Base-by-base conservation (phyloP, 2,113 vertebrate species). In the Podilymbus podiceps region DNA sequence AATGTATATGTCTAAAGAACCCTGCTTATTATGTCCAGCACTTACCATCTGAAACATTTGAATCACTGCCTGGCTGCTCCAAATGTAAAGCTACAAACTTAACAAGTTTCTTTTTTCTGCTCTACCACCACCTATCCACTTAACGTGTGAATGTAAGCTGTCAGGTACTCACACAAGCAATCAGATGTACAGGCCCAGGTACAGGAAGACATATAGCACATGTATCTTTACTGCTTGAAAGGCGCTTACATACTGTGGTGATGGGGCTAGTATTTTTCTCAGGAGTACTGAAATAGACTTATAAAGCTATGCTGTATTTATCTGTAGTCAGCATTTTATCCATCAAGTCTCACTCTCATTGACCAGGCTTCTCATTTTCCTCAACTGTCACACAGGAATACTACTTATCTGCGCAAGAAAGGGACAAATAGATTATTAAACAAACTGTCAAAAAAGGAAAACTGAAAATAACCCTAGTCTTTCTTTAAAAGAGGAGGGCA, bases 191-290 rank as follows among this genome's bases (percentile, higher is more conserved):
- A 83, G 68, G 76, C 56, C 42, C 40, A 71, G 56, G 72, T 12
- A 93, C 25, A 73, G 71, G 47, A 91, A 83, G 11, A 74, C 27
- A 78, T 38, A 38, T 38, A 38, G 38, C 31, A 93, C 75, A 35
- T 66, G 18, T 42, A 95, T 88, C 94, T 92, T 94, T 73, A 89
- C 63, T 89, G 85, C 63, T 89, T 88, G 50, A 89, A 87, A 95
- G 73, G 28, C 76, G 53, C 31, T 92, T 89, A 85, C 30, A 81
- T 50, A 49, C 23, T 77, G 30, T 86, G 63, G 20, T 58, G 52
- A 85, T 14, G 2, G 19, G 25, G 16, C 38, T 11, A 73, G 50
- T 42, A 63, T 79, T 91, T 88, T 95, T 72, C 62, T 85, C 77
- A 76, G 40, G 33, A 89, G 40, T 72, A 73, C 19, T 44, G 49